A percentile compares a stretch with the other conserved stretches of the same genome.
These are phyloP conservation scores for Raphicerus campestris DNA, from an alignment of 2,113 vertebrate genomes.

Conservation along the genomic window DNA sequence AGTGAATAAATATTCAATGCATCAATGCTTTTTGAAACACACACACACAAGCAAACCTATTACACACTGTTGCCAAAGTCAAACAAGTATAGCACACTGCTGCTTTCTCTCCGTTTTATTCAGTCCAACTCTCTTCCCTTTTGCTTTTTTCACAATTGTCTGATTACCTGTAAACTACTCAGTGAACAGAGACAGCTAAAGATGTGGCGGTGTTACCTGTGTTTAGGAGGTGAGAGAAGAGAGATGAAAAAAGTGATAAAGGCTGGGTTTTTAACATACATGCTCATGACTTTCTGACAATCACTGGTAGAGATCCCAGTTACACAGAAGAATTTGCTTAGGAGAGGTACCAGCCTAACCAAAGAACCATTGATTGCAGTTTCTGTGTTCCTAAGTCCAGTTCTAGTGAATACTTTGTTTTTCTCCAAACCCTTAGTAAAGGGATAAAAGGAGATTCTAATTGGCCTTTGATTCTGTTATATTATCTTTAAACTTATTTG, in stretches of 20 bases:
- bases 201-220: not conserved
- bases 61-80: slow-evolving; percentile 38
- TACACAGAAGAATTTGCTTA: slow-evolving; percentile 73
- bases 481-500: slow-evolving; percentile 71
- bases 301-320: slow-evolving; percentile 31
- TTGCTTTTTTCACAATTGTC: not conserved
- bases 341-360: slow-evolving; percentile 66
- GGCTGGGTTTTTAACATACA: slow-evolving; percentile 64
- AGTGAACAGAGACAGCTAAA: slow-evolving; percentile 37
- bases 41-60: not conserved
- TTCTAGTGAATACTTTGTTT: slow-evolving; percentile 71
- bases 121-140: not conserved
- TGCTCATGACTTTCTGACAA: slow-evolving; percentile 63
- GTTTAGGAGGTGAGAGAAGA: slow-evolving; percentile 25
- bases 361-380: slow-evolving; percentile 73
- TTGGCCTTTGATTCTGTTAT: slow-evolving; percentile 65
- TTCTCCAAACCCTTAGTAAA: slow-evolving; percentile 22
- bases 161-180: slow-evolving; percentile 26
- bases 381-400: slow-evolving; percentile 64
- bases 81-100: slow-evolving; percentile 19
- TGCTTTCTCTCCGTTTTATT: slow-evolving; percentile 26
- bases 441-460: slow-evolving; percentile 66
- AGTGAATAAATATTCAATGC: slow-evolving; percentile 80
- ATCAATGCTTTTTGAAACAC: slow-evolving; percentile 62
- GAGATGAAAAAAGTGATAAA: not conserved